Conservation (phyloP, 2,113 vertebrate species). For the Hyaena hyaena region DNA sequence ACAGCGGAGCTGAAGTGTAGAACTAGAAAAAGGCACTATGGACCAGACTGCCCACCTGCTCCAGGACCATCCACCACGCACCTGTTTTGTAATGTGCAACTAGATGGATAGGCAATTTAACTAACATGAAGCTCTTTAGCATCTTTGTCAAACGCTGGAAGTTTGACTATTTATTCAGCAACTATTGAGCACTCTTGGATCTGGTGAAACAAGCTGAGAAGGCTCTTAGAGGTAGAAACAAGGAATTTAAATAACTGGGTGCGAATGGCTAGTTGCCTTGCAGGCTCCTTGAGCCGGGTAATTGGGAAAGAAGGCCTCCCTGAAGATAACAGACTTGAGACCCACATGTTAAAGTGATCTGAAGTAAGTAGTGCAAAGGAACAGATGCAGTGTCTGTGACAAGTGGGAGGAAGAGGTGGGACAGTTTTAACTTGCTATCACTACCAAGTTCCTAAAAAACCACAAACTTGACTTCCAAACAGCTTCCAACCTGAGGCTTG, state of each 20-base stretch:
- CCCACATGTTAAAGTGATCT: neutral
- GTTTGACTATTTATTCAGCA: neutral
- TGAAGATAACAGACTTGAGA: neutral
- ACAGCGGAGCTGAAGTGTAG: neutral
- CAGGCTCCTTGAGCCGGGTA: neutral
- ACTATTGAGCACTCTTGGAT: neutral
- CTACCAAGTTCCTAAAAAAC: neutral
- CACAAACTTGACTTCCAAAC: neutral
- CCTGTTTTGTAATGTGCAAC: neutral
- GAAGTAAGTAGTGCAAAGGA: neutral
- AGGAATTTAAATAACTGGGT: neutral
- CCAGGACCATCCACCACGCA: neutral
- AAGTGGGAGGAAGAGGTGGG: neutral
- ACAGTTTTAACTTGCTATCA: neutral
- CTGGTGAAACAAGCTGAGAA: neutral
- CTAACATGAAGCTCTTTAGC: neutral
- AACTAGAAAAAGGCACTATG: neutral
- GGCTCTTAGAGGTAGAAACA: slow-evolving; percentile 3
- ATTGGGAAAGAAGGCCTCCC: neutral
- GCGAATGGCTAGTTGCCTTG: neutral
- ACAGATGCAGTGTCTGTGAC: neutral
- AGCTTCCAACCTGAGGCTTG: neutral
- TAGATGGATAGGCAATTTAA: neutral
- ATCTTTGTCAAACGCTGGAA: neutral
- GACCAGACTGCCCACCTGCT: neutral